phyloP scores from a whole-genome alignment of 2,113 vertebrate species.

The Argyrosomus japonicus region DNA sequence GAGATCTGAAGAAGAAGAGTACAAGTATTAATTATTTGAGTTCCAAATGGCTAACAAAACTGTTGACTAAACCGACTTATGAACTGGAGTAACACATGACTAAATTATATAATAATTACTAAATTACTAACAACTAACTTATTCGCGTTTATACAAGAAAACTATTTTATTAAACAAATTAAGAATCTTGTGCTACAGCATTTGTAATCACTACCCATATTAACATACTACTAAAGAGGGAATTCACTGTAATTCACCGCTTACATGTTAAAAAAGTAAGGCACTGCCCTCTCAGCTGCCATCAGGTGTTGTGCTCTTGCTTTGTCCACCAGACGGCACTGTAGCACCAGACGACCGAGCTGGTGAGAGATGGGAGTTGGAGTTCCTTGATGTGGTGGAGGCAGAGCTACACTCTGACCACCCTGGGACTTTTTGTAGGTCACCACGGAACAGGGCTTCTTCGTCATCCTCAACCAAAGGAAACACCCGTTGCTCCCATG shows the following conservation, averaged over 20 bases:
- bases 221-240: not conserved
- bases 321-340: slow-evolving; percentile 59
- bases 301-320: not conserved
- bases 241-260: not conserved
- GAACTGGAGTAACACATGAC: not conserved
- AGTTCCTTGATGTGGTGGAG: slow-evolving; percentile 30
- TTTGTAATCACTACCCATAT: not conserved
- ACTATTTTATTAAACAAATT: too few relatives aligned
- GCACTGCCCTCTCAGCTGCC: slow-evolving; percentile 83
- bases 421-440: not conserved
- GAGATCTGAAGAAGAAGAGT: slow-evolving; percentile 42
- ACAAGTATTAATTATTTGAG: not conserved
- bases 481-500: slow-evolving; percentile 70
- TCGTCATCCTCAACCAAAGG: slow-evolving; percentile 56
- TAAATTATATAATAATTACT: too few relatives aligned
- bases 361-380: slow-evolving; percentile 24
- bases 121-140: too few relatives aligned
- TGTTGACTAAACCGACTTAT: not conserved
- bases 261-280: slow-evolving; percentile 68
- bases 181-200: not conserved
- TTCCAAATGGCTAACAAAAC: accelerated
- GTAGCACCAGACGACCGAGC: slow-evolving; percentile 34
- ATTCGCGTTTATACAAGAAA: too few relatives aligned
- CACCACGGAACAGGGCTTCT: slow-evolving; percentile 36
- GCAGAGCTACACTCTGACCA: slow-evolving; percentile 1